These are phyloP conservation scores for Lithodes maja DNA, from an alignment of 2,888 invertebrate genomes.

Conservation along the genomic window DNA sequence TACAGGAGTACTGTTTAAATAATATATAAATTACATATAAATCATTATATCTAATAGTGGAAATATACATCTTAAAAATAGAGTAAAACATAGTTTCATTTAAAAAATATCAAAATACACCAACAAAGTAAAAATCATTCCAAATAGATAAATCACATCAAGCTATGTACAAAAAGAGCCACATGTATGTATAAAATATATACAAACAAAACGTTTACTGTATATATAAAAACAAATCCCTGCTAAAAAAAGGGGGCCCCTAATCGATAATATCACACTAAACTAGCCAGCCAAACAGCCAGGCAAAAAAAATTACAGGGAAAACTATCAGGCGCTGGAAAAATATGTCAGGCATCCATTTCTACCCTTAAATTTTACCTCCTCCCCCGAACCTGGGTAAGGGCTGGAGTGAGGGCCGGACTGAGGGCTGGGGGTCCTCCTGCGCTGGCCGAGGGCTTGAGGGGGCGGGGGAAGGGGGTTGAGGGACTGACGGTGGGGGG, in stretches of 20 bases:
- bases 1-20: too few species aligned
- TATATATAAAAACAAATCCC: neutral
- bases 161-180: neutral
- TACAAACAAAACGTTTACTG: neutral
- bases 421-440: slow-evolving; percentile 52
- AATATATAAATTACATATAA: too few species aligned
- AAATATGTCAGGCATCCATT: slow-evolving; percentile 9
- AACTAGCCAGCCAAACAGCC: neutral
- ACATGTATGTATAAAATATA: neutral
- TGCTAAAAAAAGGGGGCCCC: neutral
- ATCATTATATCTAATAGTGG: too few species aligned
- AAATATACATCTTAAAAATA: neutral
- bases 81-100: neutral
- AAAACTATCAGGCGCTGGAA: slow-evolving; percentile 10
- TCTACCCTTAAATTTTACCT: slow-evolving; percentile 31
- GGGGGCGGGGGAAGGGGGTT: slow-evolving; percentile 47
- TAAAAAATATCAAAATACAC: neutral
- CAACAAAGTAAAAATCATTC: neutral
- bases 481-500: slow-evolving; percentile 6
- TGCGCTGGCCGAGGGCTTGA: slow-evolving; percentile 37
- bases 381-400: slow-evolving; percentile 50
- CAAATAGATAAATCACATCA: neutral
- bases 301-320: neutral
- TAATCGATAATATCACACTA: neutral
- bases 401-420: slow-evolving; percentile 41